Conservation (phyloP, 2,888 invertebrate genomes). For the Idaea straminata region DNA sequence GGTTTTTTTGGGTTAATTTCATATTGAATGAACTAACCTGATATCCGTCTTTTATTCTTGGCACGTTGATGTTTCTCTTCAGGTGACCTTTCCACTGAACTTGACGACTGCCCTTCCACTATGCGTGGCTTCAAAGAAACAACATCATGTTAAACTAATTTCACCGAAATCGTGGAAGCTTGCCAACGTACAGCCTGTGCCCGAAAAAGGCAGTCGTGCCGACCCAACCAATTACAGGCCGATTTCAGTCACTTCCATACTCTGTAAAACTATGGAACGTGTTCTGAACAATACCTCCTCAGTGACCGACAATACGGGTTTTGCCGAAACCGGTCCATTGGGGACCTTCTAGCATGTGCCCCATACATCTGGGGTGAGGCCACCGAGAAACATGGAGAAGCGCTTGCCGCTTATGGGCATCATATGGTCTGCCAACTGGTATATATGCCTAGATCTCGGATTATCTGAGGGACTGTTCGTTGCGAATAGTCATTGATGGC, state of each 20-base stretch:
- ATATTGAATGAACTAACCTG: constrained; percentile 39
- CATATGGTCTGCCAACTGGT: no score
- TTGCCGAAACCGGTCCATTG: background rate
- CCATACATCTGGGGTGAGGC: constrained; percentile 8
- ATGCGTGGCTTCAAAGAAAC: constrained; percentile 53
- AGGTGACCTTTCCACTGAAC: constrained; percentile 70
- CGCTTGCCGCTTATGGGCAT: no score
- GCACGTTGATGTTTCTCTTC: constrained; percentile 69
- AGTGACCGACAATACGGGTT: no score
- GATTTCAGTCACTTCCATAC: constrained; percentile 2
- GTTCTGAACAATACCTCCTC: no score
- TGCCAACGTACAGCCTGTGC: no score
- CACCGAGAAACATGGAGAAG: constrained; percentile 18
- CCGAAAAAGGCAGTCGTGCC: background rate
- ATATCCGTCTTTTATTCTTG: constrained; percentile 61
- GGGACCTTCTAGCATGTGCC: constrained; percentile 3
- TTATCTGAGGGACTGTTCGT: no score
- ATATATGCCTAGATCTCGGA: no score
- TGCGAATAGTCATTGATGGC: no score
- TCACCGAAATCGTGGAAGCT: no score
- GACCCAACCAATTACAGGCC: constrained; percentile 7
- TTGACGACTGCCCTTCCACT: constrained; percentile 71
- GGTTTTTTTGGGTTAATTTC: background rate
- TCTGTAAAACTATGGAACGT: no score
- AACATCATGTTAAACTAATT: background rate